Evolutionary conservation across 2,113 vertebrate species (phyloP).

Genomic region (Bothrops jararaca): DNA sequence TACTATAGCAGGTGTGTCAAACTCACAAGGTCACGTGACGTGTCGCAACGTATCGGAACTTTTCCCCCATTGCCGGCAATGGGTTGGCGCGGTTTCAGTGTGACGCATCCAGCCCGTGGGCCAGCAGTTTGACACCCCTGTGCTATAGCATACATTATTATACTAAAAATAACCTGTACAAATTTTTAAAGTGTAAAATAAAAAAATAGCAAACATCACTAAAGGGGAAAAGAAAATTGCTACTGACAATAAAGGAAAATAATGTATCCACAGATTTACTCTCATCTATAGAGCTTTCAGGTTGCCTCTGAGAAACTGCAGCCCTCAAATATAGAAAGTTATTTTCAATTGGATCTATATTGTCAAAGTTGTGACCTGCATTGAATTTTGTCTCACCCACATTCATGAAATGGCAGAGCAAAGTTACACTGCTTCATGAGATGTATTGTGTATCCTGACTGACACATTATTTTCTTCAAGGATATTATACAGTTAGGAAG

Average conservation of each 20-base stretch:
- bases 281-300: not conserved
- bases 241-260: not conserved
- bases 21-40: too few species aligned
- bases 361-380: not conserved
- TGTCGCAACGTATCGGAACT: too few species aligned
- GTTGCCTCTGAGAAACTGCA: not conserved
- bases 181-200: not conserved
- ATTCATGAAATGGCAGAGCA: not conserved
- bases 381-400: not conserved
- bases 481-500: not conserved
- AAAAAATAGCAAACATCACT: not conserved
- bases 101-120: too few species aligned
- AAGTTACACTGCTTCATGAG: not conserved
- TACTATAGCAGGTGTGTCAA: not conserved
- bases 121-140: too few species aligned
- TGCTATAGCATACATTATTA: not conserved
- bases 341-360: not conserved
- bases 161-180: not conserved
- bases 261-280: not conserved
- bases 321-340: not conserved
- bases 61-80: too few species aligned
- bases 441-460: not conserved
- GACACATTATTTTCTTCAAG: not conserved
- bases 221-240: not conserved
- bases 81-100: too few species aligned